A percentile compares a stretch with the other conserved stretches of the same genome.
These are phyloP conservation scores for Vollenhovia emeryi DNA, from an alignment of 1,140 invertebrate genomes.

Conservation along the genomic window DNA sequence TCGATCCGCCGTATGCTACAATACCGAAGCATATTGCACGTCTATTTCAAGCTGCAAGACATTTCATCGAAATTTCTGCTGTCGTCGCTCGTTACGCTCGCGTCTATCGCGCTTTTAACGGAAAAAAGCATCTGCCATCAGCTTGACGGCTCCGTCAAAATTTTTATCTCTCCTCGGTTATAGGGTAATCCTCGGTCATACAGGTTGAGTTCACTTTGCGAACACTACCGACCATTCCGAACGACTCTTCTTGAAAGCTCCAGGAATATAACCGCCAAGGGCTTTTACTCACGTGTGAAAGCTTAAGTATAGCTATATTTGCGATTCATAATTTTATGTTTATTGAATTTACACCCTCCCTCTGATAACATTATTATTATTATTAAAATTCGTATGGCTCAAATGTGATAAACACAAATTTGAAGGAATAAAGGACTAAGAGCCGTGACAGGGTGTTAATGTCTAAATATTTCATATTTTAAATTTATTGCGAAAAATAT, in stretches of 20 bases:
- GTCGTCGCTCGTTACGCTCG: slow-evolving; percentile 23
- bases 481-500: no score
- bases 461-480: no score
- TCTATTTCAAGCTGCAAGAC: not conserved
- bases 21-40: not conserved
- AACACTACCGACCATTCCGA: slow-evolving; percentile 27
- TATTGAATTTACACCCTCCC: not conserved
- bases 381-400: no score
- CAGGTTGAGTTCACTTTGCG: slow-evolving; percentile 29
- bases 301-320: not conserved
- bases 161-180: slow-evolving; percentile 46
- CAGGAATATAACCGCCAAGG: slow-evolving; percentile 33
- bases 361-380: no score
- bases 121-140: slow-evolving; percentile 35
- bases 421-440: no score
- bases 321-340: slow-evolving; percentile 4
- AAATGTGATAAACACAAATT: no score
- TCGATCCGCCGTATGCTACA: not conserved
- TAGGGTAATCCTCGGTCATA: slow-evolving; percentile 21
- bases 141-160: slow-evolving; percentile 32
- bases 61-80: slow-evolving; percentile 38
- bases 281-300: slow-evolving; percentile 20
- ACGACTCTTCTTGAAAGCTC: slow-evolving; percentile 45
- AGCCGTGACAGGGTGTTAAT: no score
- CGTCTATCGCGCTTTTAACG: slow-evolving; percentile 31